Evolutionary conservation across 2,888 invertebrate species (phyloP), one percentile per base, ranked within the genome.

Genomic region (Podotricha telesiphe): DNA sequence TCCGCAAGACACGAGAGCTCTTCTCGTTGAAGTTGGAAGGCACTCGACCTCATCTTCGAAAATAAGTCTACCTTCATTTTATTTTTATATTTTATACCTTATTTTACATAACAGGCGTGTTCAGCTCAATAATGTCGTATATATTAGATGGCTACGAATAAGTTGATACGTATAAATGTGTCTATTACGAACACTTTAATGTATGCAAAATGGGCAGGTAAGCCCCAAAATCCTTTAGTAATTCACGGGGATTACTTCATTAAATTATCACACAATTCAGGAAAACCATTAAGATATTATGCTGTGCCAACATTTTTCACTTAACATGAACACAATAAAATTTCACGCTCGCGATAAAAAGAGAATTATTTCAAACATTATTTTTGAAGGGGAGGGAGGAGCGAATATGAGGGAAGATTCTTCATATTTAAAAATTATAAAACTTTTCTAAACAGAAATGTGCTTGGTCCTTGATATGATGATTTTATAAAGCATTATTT

Each of bases 241-340:
- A 74, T 76, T 74, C 72, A 73, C 68, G 65, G 71, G 67, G 74
- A 72, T 77, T 75, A 74, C 73, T 75, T 68, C 72, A 75, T 74
- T 74, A 72, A 73, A 76, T 78, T 77, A 76, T 75, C 76, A 77
- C 75, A 74, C 74, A 74, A 75, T 78, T 75, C 74, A 72, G 73
- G 73, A 69, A 70, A 75, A 76, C 77, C 74, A 76, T 76, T 76
- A 76, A 75, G 75, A 75, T 76, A 77, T 76, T 74, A 76, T 76
- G 69, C 74, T 74, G 73, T 69, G 76, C 74, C 68, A 74, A 77
- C 76, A 73, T 71, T 77, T 76, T 77, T 77, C 72, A 72, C 71
- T 73, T 75, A 74, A 72, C 70, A 73, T 74, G 72, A 75, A 76
- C 73, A 73, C 69, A 73, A 74, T 68, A 75, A 73, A 76, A 71